Base-by-base conservation (phyloP, 1,140 invertebrate genomes). In the Brachystomella parvula region DNA sequence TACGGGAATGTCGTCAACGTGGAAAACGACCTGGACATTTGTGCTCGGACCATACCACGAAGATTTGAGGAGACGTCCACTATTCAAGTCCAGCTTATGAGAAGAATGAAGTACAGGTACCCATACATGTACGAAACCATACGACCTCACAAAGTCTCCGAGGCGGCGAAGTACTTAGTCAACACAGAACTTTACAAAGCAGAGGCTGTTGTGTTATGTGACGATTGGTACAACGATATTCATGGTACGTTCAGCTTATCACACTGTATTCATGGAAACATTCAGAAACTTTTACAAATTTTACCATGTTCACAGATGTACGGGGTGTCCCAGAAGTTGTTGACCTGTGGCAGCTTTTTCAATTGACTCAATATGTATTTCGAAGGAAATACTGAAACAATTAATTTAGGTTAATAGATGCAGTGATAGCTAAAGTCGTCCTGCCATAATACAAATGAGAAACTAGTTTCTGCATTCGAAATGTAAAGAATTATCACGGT, bases 1-100 rank as follows among this genome's bases (percentile, higher is more conserved):
- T 12, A 47, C 1, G 67, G 70, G 28, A 71, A 71, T 33, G 64
- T 71, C 6, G 56, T 69, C 30, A 70, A 70, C 44, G 44, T 70
- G 1, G 56, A 58, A 30, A 67, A 70, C 35, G 65, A 67, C 24
- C 30, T 70, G 30, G 62, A 67, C 30, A 24, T 53, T 2, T 63
- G 59, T 39, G 62, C 61, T 15, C 15, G 47, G 53, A 53, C 56
- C 6, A 32, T 71, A 24, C 70, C 70, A 44, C 58, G 70, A 12
- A 57, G 30, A 31, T 66, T 71, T 47, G 21, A 64, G 9, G 67
- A 71, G 21, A 65, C 67, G 1, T 47, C 59, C 0, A 69, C 67
- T 1, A 35, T 71, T 49, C 69, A 68, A 53, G 60, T 71, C 19
- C 30, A 63, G 39, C 35, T 71, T 1, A 65, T 65, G 63, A 21